phyloP scores from a whole-genome alignment of 2,888 invertebrate genomes.

The Spatulosminthurus flaviceps region DNA sequence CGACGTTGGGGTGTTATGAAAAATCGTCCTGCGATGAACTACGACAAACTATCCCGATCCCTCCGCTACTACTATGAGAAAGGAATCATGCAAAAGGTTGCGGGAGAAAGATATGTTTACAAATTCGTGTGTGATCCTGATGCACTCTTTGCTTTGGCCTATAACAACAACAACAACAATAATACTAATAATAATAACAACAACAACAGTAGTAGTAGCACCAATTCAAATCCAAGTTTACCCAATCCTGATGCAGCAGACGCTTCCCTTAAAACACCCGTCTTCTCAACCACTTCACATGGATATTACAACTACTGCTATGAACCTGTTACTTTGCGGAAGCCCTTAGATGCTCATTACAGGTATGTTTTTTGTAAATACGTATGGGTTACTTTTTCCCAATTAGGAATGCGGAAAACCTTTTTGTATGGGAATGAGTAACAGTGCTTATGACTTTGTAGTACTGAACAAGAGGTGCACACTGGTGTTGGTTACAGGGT shows the following conservation, averaged over 20 bases:
- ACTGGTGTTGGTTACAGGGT: too few relatives aligned
- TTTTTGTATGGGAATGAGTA: too few relatives aligned
- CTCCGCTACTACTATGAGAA: constrained; percentile 97
- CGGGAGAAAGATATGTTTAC: constrained; percentile 95
- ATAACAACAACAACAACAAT: constrained; percentile 64
- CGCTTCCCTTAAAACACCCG: not conserved
- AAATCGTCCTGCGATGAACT: constrained; percentile 97
- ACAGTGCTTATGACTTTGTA: too few relatives aligned
- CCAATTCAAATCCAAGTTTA: not conserved
- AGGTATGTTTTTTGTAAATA: too few relatives aligned
- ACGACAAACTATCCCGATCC: constrained; percentile 83
- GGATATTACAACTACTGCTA: constrained; percentile 40
- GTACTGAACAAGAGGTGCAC: too few relatives aligned
- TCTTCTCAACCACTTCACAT: constrained; percentile 14
- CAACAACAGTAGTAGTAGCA: constrained; percentile 12
- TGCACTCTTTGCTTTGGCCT: constrained; percentile 85
- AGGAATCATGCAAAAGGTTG: constrained; percentile 98
- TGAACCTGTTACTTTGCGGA: constrained; percentile 33
- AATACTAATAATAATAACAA: constrained; percentile 8
- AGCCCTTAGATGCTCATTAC: constrained; percentile 28
- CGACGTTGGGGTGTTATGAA: constrained; percentile 96
- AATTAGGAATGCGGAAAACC: too few relatives aligned
- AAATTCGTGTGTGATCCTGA: constrained; percentile 96
- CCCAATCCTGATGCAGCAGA: not conserved
- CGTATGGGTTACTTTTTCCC: too few relatives aligned